Evolutionary conservation across 1,140 invertebrate genomes (phyloP).

Genomic region (Drosophila paulistorum): DNA sequence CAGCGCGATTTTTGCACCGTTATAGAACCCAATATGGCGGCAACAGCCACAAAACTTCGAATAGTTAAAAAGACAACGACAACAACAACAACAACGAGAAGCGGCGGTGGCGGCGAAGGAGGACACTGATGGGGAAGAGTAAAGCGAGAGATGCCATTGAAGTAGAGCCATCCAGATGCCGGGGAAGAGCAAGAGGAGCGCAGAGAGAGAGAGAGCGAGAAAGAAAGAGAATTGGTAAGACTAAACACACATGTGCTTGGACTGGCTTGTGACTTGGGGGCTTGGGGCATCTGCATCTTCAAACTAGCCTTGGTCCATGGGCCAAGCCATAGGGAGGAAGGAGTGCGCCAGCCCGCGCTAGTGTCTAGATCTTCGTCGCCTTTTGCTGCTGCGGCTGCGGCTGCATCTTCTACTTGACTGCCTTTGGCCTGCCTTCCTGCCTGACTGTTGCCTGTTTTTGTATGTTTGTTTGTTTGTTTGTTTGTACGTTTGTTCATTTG

Average conservation of each 20-base stretch:
- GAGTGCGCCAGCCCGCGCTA: not conserved
- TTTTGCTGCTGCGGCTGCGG: constrained; percentile 50
- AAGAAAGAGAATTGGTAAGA: constrained; percentile 9
- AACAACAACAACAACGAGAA: not conserved
- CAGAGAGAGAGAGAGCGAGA: constrained; percentile 11
- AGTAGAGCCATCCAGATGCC: not conserved
- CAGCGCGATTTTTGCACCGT: constrained; percentile 80
- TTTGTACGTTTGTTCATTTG: constrained; percentile 63
- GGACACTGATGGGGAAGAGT: not conserved
- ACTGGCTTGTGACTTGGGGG: constrained; percentile 13
- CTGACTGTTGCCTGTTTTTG: constrained; percentile 17
- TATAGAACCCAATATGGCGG: constrained; percentile 79
- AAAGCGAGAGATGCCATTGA: not conserved
- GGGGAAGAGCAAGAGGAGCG: too few species aligned
- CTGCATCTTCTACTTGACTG: constrained; percentile 77
- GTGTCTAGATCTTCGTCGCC: not conserved
- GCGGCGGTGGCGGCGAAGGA: constrained; percentile 8
- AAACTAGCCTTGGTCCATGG: constrained; percentile 27
- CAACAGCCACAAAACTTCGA: constrained; percentile 30
- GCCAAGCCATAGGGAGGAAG: constrained; percentile 7
- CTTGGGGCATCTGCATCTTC: constrained; percentile 31
- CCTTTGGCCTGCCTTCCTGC: constrained; percentile 43
- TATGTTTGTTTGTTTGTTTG: constrained; percentile 52
- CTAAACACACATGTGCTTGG: constrained; percentile 58
- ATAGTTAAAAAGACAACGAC: constrained; percentile 11